Evolutionary conservation across 1,140 invertebrate genomes (phyloP).

Genomic region (Diploscapter pachys): DNA sequence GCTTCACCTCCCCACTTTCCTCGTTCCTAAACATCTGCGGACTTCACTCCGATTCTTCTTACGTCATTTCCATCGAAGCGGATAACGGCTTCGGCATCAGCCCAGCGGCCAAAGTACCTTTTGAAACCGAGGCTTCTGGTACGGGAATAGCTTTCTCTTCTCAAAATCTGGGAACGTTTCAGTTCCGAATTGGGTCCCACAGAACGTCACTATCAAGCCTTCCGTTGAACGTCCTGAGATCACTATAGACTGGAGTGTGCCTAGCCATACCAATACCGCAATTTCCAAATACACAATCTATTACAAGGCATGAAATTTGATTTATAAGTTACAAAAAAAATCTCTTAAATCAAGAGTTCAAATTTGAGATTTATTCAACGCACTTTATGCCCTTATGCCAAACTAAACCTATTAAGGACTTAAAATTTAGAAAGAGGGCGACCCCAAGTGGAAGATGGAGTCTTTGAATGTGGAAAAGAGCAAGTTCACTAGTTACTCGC

Average conservation of each 20-base stretch:
- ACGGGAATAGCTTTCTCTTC: not conserved
- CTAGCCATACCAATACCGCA: not conserved
- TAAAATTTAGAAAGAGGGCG: constrained; percentile 10
- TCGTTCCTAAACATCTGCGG: constrained; percentile 19
- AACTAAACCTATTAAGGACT: not conserved
- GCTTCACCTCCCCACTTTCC: no score
- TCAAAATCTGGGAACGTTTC: not conserved
- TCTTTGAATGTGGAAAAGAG: constrained; percentile 35
- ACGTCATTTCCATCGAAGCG: constrained; percentile 48
- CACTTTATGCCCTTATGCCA: no score
- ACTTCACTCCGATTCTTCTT: constrained; percentile 11
- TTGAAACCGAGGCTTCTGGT: constrained; percentile 47
- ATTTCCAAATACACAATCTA: constrained; percentile 13
- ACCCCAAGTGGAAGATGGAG: constrained; percentile 29
- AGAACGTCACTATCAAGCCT: not conserved
- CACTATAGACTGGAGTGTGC: constrained; percentile 6
- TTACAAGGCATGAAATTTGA: not conserved
- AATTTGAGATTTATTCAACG: no score
- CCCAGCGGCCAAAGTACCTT: constrained; percentile 40
- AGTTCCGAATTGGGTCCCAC: constrained; percentile 10
- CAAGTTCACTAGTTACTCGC: constrained; percentile 31
- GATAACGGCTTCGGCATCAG: constrained; percentile 57
- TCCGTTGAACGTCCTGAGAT: not conserved
- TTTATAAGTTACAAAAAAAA: no score
- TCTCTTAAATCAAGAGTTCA: no score